Base-by-base conservation (phyloP, 2,113 vertebrate genomes). In the Clupea harengus region DNA sequence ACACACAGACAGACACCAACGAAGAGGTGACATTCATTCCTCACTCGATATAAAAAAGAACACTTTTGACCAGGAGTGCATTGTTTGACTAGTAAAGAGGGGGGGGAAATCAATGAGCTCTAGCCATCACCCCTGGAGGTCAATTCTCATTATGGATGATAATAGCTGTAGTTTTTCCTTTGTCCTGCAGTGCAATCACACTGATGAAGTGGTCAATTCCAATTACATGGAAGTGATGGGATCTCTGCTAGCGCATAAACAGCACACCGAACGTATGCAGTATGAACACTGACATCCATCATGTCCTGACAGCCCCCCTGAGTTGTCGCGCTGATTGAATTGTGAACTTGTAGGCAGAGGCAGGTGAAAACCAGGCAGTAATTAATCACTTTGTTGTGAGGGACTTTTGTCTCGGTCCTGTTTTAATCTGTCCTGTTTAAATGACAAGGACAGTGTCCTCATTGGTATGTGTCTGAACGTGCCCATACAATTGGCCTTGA, bases 201-300 rank as follows among this genome's bases (percentile, higher is more conserved):
- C 85, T 83, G 91, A 90, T 87, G 86, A 91, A 89, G 85, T 89
- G 88, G 89, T 94, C 92, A 92, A 92, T 92, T 94, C 90, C 91
- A 93, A 90, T 95, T 92, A 91, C 85, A 78, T 45, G 39, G 80
- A 49, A 3, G 87, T 90, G 91, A 91, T 90, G 89, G 72, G 90
- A 87, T 60, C 80, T 82, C 83, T 60, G 85, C 87, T 82, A 78
- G 75, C 9, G 57, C 89, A 87, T 81, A 46, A 80, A 84, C 72
- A 78, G 32, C 72, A 17, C 9, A 10, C 22, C 84, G 47, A 46
- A 60, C 54, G 82, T 39, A 17, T 85, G 44, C 39, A 32, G 54
- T 25, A 82, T 81, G 60, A 50, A 49, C 20, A 25, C 49, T 45
- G 49, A 72, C 84, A 88, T 52, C 39, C 85, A 86, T 49, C 45